Base-by-base conservation (phyloP, 2,113 vertebrate genomes). In the Orthonyx spaldingii region DNA sequence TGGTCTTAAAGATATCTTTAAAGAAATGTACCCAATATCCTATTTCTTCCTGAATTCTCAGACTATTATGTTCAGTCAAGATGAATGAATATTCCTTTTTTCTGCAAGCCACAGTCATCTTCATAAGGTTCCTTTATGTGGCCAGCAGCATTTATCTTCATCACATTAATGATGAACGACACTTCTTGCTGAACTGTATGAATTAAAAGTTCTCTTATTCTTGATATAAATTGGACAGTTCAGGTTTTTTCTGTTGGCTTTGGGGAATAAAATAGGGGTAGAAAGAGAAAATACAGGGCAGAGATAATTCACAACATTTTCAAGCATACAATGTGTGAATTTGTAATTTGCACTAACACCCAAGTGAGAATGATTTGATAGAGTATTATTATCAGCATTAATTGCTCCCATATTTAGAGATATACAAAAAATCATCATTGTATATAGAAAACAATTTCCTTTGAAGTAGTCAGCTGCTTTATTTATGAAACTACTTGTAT, bases 141-240 rank as follows among this genome's bases (percentile, higher is more conserved):
- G 39, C 16, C 56, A 88, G 37, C 5, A 88, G 55, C 47, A 70
- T 90, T 94, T 78, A 86, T 94, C 92, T 88, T 90, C 71, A 90
- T 93, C 68, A 68, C 28, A 60, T 88, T 90, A 95, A 94, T 88
- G 74, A 92, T 66, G 52, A 93, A 92, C 84, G 42, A 9, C 72
- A 81, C 27, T 89, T 93, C 55, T 53, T 88, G 32, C n/a, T 71
- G 39, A 24, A 60, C 12, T 66, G 1, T 68, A 59, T 52, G 55
- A 92, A 86, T 86, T 77, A 84, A 15, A 74, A 42, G 44, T 81
- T 90, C 33, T 87, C n/a, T 90, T 19, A 44, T 69, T 80, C 42
- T 74, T 78, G 35, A 59, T 44, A 86, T n/a, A 74, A 74, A 74
- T 63, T 8, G 4, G 44, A 49, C 7, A 70, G 18, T 26, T 91